Evolutionary conservation across 2,888 invertebrate species (phyloP).

Genomic region (Dilophus febrilis): DNA sequence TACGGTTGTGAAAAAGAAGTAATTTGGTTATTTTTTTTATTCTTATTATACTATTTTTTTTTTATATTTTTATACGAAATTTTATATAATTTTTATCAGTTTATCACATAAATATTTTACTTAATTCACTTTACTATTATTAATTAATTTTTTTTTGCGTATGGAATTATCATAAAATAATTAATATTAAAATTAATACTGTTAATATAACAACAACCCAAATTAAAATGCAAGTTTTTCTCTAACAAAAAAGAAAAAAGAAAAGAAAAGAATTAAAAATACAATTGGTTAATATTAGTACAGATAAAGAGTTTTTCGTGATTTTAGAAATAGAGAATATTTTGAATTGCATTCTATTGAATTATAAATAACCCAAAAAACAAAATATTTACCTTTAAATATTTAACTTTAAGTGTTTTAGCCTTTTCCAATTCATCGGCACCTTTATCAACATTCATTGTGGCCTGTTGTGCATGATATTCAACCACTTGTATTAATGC

Average conservation of each 20-base stretch:
- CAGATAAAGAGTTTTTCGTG: no score
- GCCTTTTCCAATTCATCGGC: conserved; percentile 20
- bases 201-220: conserved; percentile 9
- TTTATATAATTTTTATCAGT: no score
- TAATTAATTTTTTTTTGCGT: neutral
- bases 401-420: conserved; percentile 14
- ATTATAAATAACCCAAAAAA: neutral
- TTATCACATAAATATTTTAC: no score
- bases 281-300: no score
- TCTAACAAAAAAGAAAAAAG: conserved; percentile 5
- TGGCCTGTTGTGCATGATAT: conserved; percentile 28
- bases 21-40: neutral
- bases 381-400: conserved; percentile 12
- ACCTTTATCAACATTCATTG: conserved; percentile 24
- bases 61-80: conserved; percentile 14
- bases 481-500: conserved; percentile 28
- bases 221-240: conserved; percentile 12
- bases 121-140: no score
- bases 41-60: neutral
- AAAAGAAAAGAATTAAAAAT: no score
- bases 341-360: neutral
- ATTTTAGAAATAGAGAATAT: no score
- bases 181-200: conserved; percentile 7
- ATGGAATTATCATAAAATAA: conserved; percentile 3
- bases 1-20: conserved; percentile 6